A percentile compares a stretch with the other conserved stretches of the same genome.
These are phyloP conservation scores for Okamejei kenojei DNA, from an alignment of 2,797 vertebrate species.

Conservation along the genomic window DNA sequence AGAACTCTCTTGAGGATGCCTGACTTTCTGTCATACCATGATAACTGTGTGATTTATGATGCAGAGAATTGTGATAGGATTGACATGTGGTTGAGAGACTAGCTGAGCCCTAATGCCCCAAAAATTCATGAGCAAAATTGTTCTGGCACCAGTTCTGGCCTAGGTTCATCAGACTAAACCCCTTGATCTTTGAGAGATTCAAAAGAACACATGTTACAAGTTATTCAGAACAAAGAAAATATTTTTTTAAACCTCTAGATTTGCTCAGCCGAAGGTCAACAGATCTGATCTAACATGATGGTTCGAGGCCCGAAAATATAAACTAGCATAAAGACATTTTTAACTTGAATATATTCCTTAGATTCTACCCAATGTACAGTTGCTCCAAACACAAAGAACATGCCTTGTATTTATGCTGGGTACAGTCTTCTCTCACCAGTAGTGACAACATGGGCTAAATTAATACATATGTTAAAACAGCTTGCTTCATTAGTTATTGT, in stretches of 20 bases:
- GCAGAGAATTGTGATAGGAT: slow-evolving; percentile 41
- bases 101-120: slow-evolving; percentile 40
- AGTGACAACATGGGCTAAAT: neutral
- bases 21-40: slow-evolving; percentile 20
- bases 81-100: slow-evolving; percentile 40
- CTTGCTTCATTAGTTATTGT: neutral
- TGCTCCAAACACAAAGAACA: neutral
- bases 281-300: slow-evolving; percentile 17
- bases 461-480: neutral
- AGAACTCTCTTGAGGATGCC: neutral
- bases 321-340: neutral
- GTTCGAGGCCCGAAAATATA: neutral
- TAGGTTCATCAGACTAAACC: slow-evolving; percentile 39
- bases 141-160: slow-evolving; percentile 42
- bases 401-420: neutral
- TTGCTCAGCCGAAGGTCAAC: slow-evolving; percentile 15
- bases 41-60: slow-evolving; percentile 39
- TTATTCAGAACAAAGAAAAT: slow-evolving; percentile 37
- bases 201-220: slow-evolving; percentile 42
- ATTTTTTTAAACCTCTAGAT: slow-evolving; percentile 20
- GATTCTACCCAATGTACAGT: neutral
- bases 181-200: slow-evolving; percentile 42
- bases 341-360: neutral
- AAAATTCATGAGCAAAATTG: slow-evolving; percentile 45
- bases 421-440: neutral